phyloP scores from a whole-genome alignment of 2,888 invertebrate species.

The Dasysyrphus tricinctus region DNA sequence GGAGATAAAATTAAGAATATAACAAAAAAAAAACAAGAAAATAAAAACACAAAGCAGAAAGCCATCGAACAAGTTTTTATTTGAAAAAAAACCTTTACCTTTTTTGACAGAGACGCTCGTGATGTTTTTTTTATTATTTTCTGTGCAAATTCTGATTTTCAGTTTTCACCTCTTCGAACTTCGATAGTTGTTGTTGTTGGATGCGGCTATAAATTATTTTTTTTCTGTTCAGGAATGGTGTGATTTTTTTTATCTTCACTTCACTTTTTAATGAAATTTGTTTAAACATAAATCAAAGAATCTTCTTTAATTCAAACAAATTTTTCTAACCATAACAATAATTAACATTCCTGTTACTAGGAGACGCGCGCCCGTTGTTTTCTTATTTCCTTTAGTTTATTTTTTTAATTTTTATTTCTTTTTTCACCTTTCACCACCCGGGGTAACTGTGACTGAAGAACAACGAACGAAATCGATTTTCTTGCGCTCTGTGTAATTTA shows the following conservation, averaged over 20 bases:
- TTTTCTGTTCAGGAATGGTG: background rate
- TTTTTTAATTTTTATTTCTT: slow-evolving; percentile 20
- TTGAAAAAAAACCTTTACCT: slow-evolving; percentile 49
- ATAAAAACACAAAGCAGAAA: slow-evolving; percentile 17
- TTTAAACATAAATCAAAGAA: background rate
- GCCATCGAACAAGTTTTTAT: slow-evolving; percentile 58
- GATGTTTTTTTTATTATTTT: slow-evolving; percentile 42
- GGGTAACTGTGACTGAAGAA: slow-evolving; percentile 15
- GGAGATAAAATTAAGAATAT: background rate
- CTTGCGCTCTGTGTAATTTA: slow-evolving; percentile 42
- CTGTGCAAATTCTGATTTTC: slow-evolving; percentile 33
- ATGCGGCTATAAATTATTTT: slow-evolving; percentile 13
- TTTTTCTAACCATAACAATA: background rate
- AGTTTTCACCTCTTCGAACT: slow-evolving; percentile 42
- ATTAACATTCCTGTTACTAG: background rate
- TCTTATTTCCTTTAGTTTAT: background rate
- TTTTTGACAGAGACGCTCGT: slow-evolving; percentile 67
- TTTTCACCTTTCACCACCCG: slow-evolving; percentile 60
- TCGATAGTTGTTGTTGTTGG: slow-evolving; percentile 47
- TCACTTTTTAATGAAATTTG: background rate
- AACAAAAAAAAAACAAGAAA: background rate
- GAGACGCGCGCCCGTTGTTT: slow-evolving; percentile 39
- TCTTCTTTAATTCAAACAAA: slow-evolving; percentile 3
- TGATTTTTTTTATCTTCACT: slow-evolving; percentile 3
- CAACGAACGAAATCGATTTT: slow-evolving; percentile 65